A percentile compares a stretch with the other conserved stretches of the same genome.
phyloP scores from a whole-genome alignment of 2,888 invertebrate species.

The Fragum sueziense region DNA sequence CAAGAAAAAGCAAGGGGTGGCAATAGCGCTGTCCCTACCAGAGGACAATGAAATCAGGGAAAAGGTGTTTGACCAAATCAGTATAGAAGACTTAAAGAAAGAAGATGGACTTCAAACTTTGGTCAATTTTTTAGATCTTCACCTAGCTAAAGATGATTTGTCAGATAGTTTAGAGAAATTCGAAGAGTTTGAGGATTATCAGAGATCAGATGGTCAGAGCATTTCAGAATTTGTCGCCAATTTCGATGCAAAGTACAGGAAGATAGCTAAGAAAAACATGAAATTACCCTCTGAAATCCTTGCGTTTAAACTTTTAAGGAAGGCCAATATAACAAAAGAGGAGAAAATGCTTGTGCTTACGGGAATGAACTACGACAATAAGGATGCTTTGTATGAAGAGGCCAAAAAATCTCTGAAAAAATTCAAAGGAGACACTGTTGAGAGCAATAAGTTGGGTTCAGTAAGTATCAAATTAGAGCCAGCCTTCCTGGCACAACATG shows the following conservation, averaged over 20 bases:
- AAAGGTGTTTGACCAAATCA: slow-evolving; percentile 40
- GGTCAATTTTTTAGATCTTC: slow-evolving; percentile 35
- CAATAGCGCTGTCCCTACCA: slow-evolving; percentile 28
- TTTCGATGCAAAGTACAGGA: too few species aligned
- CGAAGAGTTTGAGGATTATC: slow-evolving; percentile 39
- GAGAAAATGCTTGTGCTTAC: slow-evolving; percentile 44
- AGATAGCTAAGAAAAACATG: too few species aligned
- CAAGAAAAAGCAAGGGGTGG: slow-evolving; percentile 27
- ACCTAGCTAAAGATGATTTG: slow-evolving; percentile 33
- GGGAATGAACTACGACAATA: slow-evolving; percentile 40
- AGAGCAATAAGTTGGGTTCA: slow-evolving; percentile 25
- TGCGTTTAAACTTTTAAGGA: too few species aligned
- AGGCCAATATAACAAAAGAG: slow-evolving; percentile 22
- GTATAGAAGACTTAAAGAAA: slow-evolving; percentile 29
- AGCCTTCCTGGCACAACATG: too few species aligned
- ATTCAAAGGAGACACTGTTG: neutral
- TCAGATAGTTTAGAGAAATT: too few species aligned
- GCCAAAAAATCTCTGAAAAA: slow-evolving; percentile 29
- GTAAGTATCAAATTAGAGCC: too few species aligned
- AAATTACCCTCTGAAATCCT: too few species aligned
- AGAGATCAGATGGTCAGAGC: slow-evolving; percentile 16
- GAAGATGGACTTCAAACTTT: slow-evolving; percentile 36
- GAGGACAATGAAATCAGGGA: slow-evolving; percentile 32
- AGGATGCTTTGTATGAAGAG: slow-evolving; percentile 35
- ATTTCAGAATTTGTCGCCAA: slow-evolving; percentile 43